Conservation (phyloP, 2,797 vertebrate species). For the Clarias platycephalus region DNA sequence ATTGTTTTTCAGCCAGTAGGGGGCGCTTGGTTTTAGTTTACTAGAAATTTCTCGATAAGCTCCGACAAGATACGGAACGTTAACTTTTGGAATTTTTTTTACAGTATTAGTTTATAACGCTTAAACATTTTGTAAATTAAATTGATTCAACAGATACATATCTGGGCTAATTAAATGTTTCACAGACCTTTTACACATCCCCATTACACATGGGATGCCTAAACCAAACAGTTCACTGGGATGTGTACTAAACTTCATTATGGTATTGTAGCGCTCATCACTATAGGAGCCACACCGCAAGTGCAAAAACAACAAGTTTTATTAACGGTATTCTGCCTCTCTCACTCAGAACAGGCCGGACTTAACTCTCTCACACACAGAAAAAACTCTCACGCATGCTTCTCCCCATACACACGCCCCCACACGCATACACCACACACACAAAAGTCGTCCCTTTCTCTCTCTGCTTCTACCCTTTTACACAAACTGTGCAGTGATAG, state of each 20-base stretch:
- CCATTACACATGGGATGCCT: not conserved
- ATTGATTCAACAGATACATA: not conserved
- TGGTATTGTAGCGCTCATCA: not conserved
- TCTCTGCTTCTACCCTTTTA: no score
- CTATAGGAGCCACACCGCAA: no score
- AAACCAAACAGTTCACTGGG: not conserved
- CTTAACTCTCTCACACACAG: no score
- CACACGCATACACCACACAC: no score
- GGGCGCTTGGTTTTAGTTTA: not conserved
- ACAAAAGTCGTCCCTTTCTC: no score
- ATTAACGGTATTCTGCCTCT: no score
- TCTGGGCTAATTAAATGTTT: not conserved
- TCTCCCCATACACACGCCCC: no score
- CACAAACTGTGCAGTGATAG: no score
- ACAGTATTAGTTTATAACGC: not conserved
- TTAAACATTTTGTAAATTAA: not conserved
- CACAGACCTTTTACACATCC: not conserved
- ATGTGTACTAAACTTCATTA: not conserved
- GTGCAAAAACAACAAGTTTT: no score
- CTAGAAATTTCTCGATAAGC: not conserved
- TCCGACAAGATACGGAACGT: not conserved
- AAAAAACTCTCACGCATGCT: no score
- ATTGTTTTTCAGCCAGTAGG: not conserved
- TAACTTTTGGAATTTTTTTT: not conserved
- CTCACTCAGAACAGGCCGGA: no score